Base-by-base conservation (phyloP, 2,888 invertebrate genomes). In the Catotricha subobsoleta region DNA sequence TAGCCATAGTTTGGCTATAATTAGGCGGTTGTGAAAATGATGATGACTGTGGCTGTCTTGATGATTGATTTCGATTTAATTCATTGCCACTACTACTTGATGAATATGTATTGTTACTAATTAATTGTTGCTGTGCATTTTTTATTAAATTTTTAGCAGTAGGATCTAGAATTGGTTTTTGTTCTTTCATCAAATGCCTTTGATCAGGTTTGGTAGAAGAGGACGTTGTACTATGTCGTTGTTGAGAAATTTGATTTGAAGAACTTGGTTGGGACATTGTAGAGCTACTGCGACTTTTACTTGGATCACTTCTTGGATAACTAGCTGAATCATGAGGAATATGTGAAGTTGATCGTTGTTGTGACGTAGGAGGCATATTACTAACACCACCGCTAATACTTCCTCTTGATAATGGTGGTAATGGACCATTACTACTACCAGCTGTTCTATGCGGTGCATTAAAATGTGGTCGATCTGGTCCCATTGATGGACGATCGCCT, bases 181-280 rank as follows among this genome's bases (percentile, higher is more conserved):
- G 21, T 25, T 36, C 23, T 21, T 34, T 34, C 13, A 21, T 4
- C 20, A 34, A n/a, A 21, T 34, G 34, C 34, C 34, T 23, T 36
- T 36, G 36, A 4, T 36, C 23, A 13, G 50, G 4, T 57, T 55
- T 16, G 57, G 55, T 25, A 54, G 49, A 34, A 51, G 53, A 10
- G 55, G 55, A 13, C 29, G 30, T 36, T 25, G 36, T 25, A 8
- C 12, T 21, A 13, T 36, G 40, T 8, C 28, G 40, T 16, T 16
- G 10, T 10, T 47, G 48, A 38, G 44, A 45, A 39, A 51, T 51
- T 43, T 49, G 50, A 12, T 23, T 12, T 25, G 25, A 8, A 13
- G 27, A 18, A 19, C 50, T 45, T 51, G 40, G 43, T 44, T 38
- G 40, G 46, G 44, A 23, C 42, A 41, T 41, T 45, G 42, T 40